Conservation (phyloP, 2,113 vertebrate species). For the Narcine bancroftii region DNA sequence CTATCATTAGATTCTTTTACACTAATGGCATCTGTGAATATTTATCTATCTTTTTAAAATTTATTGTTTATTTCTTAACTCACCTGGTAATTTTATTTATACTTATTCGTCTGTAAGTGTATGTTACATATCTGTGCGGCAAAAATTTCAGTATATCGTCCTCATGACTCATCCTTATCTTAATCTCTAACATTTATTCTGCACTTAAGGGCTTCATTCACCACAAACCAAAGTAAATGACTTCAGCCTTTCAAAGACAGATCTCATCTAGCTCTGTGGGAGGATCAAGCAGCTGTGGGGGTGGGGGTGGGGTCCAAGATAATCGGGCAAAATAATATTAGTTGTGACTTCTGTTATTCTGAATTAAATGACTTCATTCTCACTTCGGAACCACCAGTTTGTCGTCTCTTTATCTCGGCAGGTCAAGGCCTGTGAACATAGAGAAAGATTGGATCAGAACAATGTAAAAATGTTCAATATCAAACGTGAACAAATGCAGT, state of each 20-base stretch:
- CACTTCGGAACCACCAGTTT: conserved; percentile 10
- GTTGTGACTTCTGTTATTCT: neutral
- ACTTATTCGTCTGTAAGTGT: too few relatives aligned
- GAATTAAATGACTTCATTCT: conserved; percentile 31
- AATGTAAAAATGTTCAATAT: neutral
- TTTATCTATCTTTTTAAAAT: too few relatives aligned
- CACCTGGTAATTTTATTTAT: too few relatives aligned
- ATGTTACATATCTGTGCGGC: too few relatives aligned
- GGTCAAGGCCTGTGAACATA: conserved; percentile 23
- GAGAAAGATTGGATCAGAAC: neutral
- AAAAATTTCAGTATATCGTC: too few relatives aligned
- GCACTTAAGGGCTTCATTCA: neutral
- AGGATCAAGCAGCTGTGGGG: too few relatives aligned
- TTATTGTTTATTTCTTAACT: too few relatives aligned
- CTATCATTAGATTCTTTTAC: too few relatives aligned
- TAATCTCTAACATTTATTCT: neutral
- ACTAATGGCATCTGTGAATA: too few relatives aligned
- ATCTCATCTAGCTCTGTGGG: conserved; percentile 7
- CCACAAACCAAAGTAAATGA: neutral
- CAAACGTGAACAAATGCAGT: neutral
- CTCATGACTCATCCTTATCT: too few relatives aligned
- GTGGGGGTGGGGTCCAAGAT: neutral
- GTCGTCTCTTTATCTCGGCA: neutral
- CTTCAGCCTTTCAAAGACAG: neutral
- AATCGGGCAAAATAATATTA: neutral